Base-by-base conservation (phyloP, 2,888 invertebrate genomes). In the Andrena hattorfiana region DNA sequence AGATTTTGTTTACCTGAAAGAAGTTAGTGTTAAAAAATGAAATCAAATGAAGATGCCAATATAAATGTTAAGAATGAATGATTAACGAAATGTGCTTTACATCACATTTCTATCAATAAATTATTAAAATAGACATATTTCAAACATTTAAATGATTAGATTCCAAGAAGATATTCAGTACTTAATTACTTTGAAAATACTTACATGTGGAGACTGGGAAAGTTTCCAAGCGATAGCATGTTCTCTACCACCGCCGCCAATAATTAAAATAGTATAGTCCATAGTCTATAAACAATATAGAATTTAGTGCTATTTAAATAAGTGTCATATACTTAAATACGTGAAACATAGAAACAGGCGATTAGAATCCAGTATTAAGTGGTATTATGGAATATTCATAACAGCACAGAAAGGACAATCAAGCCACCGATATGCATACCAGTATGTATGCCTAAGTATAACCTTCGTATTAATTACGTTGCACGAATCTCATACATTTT, bases 221-320 rank as follows among this genome's bases (percentile, higher is more conserved):
- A 99, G 94, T 94, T 99, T 99, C 98, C 99, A 99, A 89, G 97
- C 97, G 90, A 99, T 95, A 4, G 98, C 98, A 95, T 99, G 99
- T 94, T 99, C 99, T 87, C 99, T 96, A 2, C 99, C 99, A 54
- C 99, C 99, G 93, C 97, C 95, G 20, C 99, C 99, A 90, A 99
- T 96, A 71, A 99, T 96, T 87, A 98, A 94, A 84, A 98, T 95
- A 90, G 96, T 95, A 71, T 95, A 84, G 32, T 85, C 77, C 83
- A 87, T 77, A 85, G 89, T 92, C 77, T 84, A 84, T 80, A 72
- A 75, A 70, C 26, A 23, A 2, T 2, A 56, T 66, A 13, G 28
- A 30, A 28, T 49, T 56, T 26, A 10, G 20, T 56, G 20, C 26
- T 56, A 56, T 10, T 56, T 56, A 13, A 42, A 42, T 13, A 13